Conservation (phyloP, 1,140 invertebrate species). For the Drosophila baimaii region DNA sequence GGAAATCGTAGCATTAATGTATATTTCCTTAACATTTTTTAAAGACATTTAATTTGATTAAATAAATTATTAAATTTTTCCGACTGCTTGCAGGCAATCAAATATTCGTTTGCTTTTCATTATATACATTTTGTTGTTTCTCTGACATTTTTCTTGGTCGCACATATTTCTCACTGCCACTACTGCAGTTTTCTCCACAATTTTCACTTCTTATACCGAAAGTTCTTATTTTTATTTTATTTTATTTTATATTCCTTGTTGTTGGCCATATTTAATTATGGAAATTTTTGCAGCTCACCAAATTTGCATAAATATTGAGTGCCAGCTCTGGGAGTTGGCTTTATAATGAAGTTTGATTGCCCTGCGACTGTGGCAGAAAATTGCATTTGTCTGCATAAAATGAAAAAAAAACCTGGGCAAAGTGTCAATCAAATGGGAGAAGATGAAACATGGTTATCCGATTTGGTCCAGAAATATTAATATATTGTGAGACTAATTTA, state of each 20-base stretch:
- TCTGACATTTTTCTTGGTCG: conserved; percentile 57
- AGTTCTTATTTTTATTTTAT: conserved; percentile 23
- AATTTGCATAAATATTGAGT: conserved; percentile 79
- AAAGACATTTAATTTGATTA: neutral
- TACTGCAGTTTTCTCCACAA: conserved; percentile 51
- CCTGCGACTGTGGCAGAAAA: conserved; percentile 26
- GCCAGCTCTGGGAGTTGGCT: conserved; percentile 47
- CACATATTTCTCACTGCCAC: conserved; percentile 59
- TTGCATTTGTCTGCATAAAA: conserved; percentile 8
- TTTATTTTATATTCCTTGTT: conserved; percentile 33
- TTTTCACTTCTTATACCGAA: conserved; percentile 53
- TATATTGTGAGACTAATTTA: too few species aligned
- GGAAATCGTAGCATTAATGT: neutral
- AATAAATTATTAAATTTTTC: too few species aligned
- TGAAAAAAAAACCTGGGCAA: neutral
- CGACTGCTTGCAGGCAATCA: conserved; percentile 12
- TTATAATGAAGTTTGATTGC: conserved; percentile 51
- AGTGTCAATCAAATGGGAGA: conserved; percentile 18
- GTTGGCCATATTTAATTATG: conserved; percentile 72
- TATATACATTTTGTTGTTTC: conserved; percentile 28
- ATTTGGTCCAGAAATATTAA: neutral
- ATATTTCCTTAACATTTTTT: neutral
- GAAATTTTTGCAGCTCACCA: conserved; percentile 61
- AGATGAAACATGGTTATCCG: neutral
- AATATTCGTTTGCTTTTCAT: neutral